Percentiles rank a stretch among this genome's conserved stretches.
phyloP scores from a whole-genome alignment of 1,140 invertebrate species.

The Nautilus pompilius region DNA sequence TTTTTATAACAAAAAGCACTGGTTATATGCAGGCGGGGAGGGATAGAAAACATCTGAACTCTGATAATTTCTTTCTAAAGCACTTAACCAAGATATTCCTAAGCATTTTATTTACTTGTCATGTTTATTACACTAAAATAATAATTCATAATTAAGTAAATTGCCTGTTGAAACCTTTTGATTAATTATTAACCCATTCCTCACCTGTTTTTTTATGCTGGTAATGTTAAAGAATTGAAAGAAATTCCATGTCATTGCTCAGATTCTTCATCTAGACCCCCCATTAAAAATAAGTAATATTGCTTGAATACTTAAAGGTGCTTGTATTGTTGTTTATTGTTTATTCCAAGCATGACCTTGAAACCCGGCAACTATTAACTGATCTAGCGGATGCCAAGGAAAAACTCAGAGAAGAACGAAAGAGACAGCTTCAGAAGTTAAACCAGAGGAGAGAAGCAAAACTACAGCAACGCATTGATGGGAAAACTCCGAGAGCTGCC shows the following conservation, averaged over 20 bases:
- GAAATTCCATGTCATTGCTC: background rate
- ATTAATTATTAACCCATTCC: background rate
- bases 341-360: conserved; percentile 28
- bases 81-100: too few species aligned
- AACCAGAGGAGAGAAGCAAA: conserved; percentile 30
- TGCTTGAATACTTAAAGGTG: background rate
- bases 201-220: background rate
- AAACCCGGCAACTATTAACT: conserved; percentile 37
- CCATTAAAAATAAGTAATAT: background rate
- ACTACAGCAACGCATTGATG: conserved; percentile 11
- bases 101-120: too few species aligned
- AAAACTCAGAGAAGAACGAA: conserved; percentile 30
- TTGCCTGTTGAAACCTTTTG: background rate
- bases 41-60: too few species aligned
- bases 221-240: background rate
- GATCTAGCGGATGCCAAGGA: conserved; percentile 35
- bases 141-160: background rate
- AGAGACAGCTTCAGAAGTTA: conserved; percentile 35
- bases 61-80: too few species aligned
- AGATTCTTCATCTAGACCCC: background rate
- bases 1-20: too few species aligned
- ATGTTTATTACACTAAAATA: too few species aligned
- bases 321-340: background rate
- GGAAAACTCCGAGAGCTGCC: conserved; percentile 1
- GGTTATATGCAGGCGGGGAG: too few species aligned